Evolutionary conservation across 2,888 invertebrate species (phyloP).

Genomic region (Notodonta dromedarius): DNA sequence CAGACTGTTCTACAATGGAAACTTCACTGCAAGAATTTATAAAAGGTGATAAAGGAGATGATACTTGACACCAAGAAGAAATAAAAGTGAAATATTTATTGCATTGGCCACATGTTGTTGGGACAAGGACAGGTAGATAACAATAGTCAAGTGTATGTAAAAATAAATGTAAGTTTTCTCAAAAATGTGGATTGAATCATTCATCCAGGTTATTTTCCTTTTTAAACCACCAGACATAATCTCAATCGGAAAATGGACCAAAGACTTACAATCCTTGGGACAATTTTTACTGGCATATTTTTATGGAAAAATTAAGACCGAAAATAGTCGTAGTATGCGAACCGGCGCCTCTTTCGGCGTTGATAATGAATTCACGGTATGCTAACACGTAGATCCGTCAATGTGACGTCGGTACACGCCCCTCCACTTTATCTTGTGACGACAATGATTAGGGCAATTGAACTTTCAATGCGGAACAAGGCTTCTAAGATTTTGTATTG

Average conservation of each 20-base stretch:
- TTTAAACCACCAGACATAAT: too few relatives aligned
- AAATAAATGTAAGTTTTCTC: too few relatives aligned
- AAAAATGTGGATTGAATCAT: too few relatives aligned
- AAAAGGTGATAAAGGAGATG: too few relatives aligned
- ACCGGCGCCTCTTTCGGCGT: background rate
- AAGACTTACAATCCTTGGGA: too few relatives aligned
- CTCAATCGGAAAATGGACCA: too few relatives aligned
- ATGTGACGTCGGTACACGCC: slow-evolving; percentile 1
- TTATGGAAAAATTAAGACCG: background rate
- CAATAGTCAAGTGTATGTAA: too few relatives aligned
- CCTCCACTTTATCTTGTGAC: background rate
- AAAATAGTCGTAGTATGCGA: background rate
- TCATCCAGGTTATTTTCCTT: too few relatives aligned
- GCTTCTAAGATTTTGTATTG: background rate
- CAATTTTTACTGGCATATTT: background rate
- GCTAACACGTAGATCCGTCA: background rate
- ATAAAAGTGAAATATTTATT: too few relatives aligned
- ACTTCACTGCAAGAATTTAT: background rate
- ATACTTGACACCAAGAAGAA: too few relatives aligned
- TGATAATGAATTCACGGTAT: background rate
- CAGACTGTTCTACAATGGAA: background rate
- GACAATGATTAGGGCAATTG: background rate
- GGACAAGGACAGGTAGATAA: too few relatives aligned
- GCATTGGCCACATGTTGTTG: too few relatives aligned
- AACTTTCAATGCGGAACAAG: background rate